Percentiles rank a stretch among this genome's conserved stretches.
Evolutionary conservation across 2,797 vertebrate genomes (phyloP).

Genomic region (Periparus ater): DNA sequence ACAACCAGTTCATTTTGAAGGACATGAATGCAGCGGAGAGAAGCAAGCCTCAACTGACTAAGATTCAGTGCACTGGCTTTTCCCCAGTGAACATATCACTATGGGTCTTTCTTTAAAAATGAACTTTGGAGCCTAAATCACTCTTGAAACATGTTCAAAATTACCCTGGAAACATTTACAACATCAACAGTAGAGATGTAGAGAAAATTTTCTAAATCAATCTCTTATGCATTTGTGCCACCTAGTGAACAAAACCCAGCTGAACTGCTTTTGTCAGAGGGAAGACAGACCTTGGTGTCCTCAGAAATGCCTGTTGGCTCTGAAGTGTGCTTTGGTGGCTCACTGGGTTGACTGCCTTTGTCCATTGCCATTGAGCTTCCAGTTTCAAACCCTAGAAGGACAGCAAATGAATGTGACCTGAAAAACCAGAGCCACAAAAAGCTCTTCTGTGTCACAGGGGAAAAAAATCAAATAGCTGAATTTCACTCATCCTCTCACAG

Average conservation of each 20-base stretch:
- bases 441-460: background rate
- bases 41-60: background rate
- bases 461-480: background rate
- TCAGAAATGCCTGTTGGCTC: background rate
- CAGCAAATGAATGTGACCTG: background rate
- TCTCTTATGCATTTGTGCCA: slow-evolving; percentile 55
- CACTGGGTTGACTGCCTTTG: background rate
- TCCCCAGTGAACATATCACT: background rate
- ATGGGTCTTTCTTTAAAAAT: background rate
- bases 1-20: background rate
- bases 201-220: background rate
- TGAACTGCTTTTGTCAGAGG: background rate
- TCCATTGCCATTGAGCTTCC: background rate
- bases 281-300: background rate
- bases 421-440: background rate
- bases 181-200: background rate
- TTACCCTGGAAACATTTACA: background rate
- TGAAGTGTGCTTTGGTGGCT: background rate
- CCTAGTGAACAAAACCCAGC: slow-evolving; percentile 34
- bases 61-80: background rate
- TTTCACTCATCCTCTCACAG: background rate
- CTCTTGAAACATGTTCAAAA: background rate
- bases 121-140: background rate
- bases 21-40: background rate
- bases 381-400: background rate